phyloP scores from a whole-genome alignment of 1,140 invertebrate species.

The Diorhabda carinulata region DNA sequence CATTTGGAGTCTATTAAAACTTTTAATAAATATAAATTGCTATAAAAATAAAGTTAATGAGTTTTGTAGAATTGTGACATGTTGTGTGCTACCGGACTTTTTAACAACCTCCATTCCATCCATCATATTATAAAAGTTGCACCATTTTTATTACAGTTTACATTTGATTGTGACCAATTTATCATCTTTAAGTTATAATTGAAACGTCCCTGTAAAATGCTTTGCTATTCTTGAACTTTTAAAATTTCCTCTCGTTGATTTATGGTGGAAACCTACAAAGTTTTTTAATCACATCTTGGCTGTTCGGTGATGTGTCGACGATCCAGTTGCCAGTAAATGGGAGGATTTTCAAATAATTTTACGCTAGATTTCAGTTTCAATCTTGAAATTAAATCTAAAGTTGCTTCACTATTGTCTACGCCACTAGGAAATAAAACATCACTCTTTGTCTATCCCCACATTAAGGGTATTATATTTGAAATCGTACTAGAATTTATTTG shows the following conservation, averaged over 20 bases:
- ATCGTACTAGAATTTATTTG: too few species aligned
- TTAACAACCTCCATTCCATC: slow-evolving; percentile 21
- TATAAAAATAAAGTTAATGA: slow-evolving; percentile 18
- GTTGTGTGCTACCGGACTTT: slow-evolving; percentile 8
- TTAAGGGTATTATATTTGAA: too few species aligned
- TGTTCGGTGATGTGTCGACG: background rate
- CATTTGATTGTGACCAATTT: slow-evolving; percentile 28
- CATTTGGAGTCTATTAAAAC: slow-evolving; percentile 16
- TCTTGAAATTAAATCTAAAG: background rate
- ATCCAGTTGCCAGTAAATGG: background rate
- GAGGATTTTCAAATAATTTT: slow-evolving; percentile 3
- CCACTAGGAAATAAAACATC: background rate
- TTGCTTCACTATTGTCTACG: background rate
- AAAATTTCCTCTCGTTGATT: slow-evolving; percentile 18
- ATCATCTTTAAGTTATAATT: slow-evolving; percentile 32
- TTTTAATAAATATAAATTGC: slow-evolving; percentile 22
- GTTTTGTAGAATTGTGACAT: slow-evolving; percentile 16
- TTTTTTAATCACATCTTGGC: slow-evolving; percentile 15
- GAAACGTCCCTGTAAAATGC: slow-evolving; percentile 30
- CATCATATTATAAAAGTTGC: slow-evolving; percentile 22
- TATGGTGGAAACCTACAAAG: slow-evolving; percentile 12
- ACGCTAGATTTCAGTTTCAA: background rate
- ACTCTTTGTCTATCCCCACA: background rate
- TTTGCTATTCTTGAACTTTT: slow-evolving; percentile 22
- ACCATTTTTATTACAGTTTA: slow-evolving; percentile 27